Base-by-base conservation (phyloP, 2,888 invertebrate species). In the Zhuqinia jingwanae region DNA sequence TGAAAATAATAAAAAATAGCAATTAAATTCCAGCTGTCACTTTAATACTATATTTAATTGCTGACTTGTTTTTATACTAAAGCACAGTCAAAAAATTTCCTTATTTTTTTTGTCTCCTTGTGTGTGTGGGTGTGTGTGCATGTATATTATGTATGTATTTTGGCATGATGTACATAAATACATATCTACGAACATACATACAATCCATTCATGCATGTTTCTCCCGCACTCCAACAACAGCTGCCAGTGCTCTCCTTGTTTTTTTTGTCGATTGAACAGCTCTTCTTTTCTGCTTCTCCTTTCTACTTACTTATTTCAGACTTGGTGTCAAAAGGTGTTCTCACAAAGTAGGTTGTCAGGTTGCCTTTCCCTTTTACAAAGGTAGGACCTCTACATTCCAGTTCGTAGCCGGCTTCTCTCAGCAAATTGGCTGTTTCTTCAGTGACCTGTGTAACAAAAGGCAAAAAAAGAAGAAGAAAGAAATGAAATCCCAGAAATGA, bases 341-440 rank as follows among this genome's bases (percentile, higher is more conserved):
- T 96, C n/a, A 97, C 96, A 92, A 97, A 97, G 92, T 97, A 98
- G 0, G 98, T 98, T 58, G 95, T 95, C 82, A 98, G 93, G 5
- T 96, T 96, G 25, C 97, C 97, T 92, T 98, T 98, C 58, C 99
- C 99, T 93, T 99, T 99, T 11, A 99, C 97, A 92, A 95, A 96
- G 2, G 97, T 98, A 0, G 97, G 96, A 0, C 99, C 99, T 25
- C 99, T 94, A 92, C 97, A 97, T 91, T 97, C 96, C 91, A 98
- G 96, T 20, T 95, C 94, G 92, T 97, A 98, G 2, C 97, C 97
- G 1, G 96, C 96, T 83, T 95, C 95, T 94, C 95, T 95, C 56
- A 99, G 93, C 78, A 98, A 95, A 91, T 96, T 95, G 0, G 96
- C 96, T 10, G 97, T 96, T 90, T 95, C 95, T 91, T 96, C 96